A percentile compares a stretch with the other conserved stretches of the same genome.
Evolutionary conservation across 2,113 vertebrate genomes (phyloP).

Genomic region (human): DNA sequence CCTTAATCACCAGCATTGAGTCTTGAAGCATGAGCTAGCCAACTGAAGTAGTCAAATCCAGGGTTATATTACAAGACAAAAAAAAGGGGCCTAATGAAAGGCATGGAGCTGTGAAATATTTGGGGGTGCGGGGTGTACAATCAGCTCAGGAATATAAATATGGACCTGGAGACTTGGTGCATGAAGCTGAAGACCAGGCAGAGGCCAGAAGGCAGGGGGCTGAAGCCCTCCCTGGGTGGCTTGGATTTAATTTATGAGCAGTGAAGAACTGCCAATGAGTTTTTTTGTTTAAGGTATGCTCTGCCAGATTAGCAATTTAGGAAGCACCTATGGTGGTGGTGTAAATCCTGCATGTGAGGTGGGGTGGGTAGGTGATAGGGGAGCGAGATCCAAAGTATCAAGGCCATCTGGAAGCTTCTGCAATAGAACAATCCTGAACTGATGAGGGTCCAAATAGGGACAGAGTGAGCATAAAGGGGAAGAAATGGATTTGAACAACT

Average conservation of each 20-base stretch:
- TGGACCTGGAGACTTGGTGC: background rate
- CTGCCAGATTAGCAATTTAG: background rate
- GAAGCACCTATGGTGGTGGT: background rate
- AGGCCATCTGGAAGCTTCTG: background rate
- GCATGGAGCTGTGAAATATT: background rate
- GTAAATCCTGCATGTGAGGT: background rate
- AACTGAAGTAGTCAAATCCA: background rate
- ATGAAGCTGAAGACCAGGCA: background rate
- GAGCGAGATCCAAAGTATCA: background rate
- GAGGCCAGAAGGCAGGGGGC: background rate
- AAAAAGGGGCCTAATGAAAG: background rate
- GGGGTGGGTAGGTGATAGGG: background rate
- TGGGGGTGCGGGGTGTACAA: background rate
- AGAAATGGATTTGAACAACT: background rate
- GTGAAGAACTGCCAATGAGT: background rate
- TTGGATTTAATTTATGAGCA: background rate
- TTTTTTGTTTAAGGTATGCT: background rate
- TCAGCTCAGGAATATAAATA: background rate
- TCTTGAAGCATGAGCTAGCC: background rate
- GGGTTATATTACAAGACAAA: background rate
- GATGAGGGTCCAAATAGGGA: background rate
- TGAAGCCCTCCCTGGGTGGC: background rate
- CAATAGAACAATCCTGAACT: background rate
- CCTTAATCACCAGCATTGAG: background rate
- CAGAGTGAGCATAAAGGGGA: background rate